A percentile compares a stretch with the other conserved stretches of the same genome.
These are phyloP conservation scores for Anoncus sp. DNA, from an alignment of 2,888 invertebrate genomes.

Conservation along the genomic window DNA sequence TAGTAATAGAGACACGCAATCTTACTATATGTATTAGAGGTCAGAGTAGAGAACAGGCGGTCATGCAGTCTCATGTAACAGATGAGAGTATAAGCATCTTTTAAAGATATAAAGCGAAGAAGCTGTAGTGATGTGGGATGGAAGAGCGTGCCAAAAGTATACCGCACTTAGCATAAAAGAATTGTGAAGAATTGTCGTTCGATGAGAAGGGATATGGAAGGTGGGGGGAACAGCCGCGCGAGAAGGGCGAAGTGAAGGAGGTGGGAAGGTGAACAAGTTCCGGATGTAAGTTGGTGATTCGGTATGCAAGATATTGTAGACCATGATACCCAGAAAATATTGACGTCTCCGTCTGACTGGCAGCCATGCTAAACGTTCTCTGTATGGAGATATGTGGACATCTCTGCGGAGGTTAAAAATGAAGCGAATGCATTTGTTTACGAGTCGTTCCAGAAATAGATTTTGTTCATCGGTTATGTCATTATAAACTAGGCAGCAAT, in stretches of 20 bases:
- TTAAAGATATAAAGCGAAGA: background rate
- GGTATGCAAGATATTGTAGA: background rate
- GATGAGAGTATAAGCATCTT: too few relatives aligned
- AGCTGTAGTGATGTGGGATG: background rate
- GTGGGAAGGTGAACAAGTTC: background rate
- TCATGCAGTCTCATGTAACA: too few relatives aligned
- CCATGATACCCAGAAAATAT: background rate
- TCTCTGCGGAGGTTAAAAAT: background rate
- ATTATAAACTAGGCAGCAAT: too few relatives aligned
- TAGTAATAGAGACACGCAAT: too few relatives aligned
- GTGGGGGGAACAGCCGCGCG: background rate
- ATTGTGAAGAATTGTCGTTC: background rate
- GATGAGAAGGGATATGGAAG: background rate
- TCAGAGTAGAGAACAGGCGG: too few relatives aligned
- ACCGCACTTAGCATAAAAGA: background rate
- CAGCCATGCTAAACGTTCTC: background rate
- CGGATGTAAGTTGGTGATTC: background rate
- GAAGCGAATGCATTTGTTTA: background rate
- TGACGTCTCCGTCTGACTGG: background rate
- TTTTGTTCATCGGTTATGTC: background rate
- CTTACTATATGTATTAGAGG: too few relatives aligned
- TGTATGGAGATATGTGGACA: background rate
- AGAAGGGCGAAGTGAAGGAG: background rate
- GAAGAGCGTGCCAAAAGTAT: background rate
- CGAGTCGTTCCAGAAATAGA: background rate